Percentiles rank a stretch among this genome's conserved stretches.
Evolutionary conservation across 2,888 invertebrate genomes (phyloP).

Genomic region (Scrobipalpa atriplicella): DNA sequence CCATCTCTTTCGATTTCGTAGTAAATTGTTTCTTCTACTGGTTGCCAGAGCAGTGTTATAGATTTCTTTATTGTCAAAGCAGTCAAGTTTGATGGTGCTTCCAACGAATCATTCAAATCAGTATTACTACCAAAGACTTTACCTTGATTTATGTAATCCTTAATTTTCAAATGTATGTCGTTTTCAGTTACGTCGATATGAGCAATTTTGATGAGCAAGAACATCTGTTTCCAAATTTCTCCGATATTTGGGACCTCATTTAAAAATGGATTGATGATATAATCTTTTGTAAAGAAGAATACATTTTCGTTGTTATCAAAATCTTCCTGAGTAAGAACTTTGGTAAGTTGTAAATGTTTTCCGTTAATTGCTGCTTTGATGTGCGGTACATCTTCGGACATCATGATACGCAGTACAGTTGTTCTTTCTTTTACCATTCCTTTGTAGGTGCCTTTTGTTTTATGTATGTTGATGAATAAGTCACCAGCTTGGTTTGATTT

Average conservation of each 20-base stretch:
- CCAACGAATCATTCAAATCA: constrained; percentile 40
- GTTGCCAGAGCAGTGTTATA: constrained; percentile 57
- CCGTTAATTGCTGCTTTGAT: constrained; percentile 61
- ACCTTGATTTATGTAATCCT: constrained; percentile 50
- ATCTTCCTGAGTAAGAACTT: constrained; percentile 53
- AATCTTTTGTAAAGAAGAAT: constrained; percentile 59
- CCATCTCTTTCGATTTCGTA: constrained; percentile 71
- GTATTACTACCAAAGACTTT: constrained; percentile 49
- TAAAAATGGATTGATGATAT: constrained; percentile 61
- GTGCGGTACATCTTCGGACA: constrained; percentile 48
- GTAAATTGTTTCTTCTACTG: constrained; percentile 44
- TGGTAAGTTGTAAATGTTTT: constrained; percentile 46
- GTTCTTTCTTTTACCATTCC: constrained; percentile 58
- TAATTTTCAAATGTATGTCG: constrained; percentile 63
- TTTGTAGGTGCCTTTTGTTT: constrained; percentile 60
- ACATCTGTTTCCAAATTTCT: constrained; percentile 50
- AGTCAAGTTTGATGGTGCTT: constrained; percentile 48
- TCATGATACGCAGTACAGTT: constrained; percentile 64
- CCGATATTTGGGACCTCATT: constrained; percentile 37
- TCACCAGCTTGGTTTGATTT: constrained; percentile 50
- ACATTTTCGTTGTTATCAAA: constrained; percentile 55
- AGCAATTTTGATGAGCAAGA: constrained; percentile 62
- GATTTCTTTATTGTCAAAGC: constrained; percentile 48
- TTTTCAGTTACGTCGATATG: constrained; percentile 54
- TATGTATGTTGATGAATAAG: constrained; percentile 56